Evolutionary conservation across 2,113 vertebrate genomes (phyloP).

Genomic region (Tichodroma muraria): DNA sequence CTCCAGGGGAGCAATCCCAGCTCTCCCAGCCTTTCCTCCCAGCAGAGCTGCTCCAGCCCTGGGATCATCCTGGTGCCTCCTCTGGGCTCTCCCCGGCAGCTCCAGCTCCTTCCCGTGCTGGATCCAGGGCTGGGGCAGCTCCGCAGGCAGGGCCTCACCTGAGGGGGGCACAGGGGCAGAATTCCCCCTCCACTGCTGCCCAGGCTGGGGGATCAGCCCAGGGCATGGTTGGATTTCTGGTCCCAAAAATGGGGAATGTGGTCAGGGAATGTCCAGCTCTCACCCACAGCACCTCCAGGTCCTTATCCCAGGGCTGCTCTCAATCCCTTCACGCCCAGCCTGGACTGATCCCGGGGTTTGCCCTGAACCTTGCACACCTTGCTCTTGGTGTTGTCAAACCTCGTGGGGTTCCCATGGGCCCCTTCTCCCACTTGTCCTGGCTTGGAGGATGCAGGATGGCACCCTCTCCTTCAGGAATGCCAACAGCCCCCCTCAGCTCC

Average conservation of each 20-base stretch:
- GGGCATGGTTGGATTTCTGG: not conserved
- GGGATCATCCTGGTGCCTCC: not conserved
- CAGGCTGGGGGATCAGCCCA: not conserved
- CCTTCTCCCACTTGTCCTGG: not conserved
- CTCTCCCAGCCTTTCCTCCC: not conserved
- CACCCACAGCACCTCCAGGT: not conserved
- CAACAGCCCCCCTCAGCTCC: not conserved
- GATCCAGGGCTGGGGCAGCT: not conserved
- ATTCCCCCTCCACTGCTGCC: not conserved
- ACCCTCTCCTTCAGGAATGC: not conserved
- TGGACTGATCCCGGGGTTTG: not conserved
- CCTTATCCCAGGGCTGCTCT: not conserved
- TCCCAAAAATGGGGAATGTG: too few relatives aligned
- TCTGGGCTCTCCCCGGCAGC: not conserved
- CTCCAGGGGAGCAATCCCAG: not conserved
- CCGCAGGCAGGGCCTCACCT: not conserved
- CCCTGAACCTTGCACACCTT: not conserved
- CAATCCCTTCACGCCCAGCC: not conserved
- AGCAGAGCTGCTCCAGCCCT: not conserved
- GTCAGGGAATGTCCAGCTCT: not conserved
- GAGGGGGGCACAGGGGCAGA: not conserved
- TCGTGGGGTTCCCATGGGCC: not conserved
- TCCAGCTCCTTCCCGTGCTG: not conserved
- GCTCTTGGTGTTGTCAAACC: not conserved
- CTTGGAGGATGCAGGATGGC: not conserved